Evolutionary conservation across 1,140 invertebrate genomes (phyloP), one percentile per base, ranked within the genome.

Genomic region (Whitmania pigra): DNA sequence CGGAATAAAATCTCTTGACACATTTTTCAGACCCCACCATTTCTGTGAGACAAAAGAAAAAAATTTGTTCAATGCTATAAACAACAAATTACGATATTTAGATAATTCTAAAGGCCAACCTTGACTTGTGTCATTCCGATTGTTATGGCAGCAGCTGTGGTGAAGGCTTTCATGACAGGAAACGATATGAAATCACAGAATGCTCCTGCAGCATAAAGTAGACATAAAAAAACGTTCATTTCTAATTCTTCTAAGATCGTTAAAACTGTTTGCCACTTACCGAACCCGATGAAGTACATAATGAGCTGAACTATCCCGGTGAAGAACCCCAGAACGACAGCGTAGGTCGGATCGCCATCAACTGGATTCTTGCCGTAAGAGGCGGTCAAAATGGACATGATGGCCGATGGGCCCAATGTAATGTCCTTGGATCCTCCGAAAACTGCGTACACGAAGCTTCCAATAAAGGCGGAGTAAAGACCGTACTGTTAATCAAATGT

Each of bases 121-220:
- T 84, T 95, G 0, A 96, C 80, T 82, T 97, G 93, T 0, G 91
- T 90, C 11, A 88, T 86, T 0, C 90, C 89, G 67, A 96, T 94
- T 66, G 93, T 94, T 9, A 96, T 86, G 18, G 93, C 92, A 0
- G 93, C 94, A 0, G 91, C 90, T 9, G 90, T 89, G 17, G 90
- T 93, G 77, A 93, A 93, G 0, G 90, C 90, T 69, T 87, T 88
- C 31, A 92, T 90, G 1, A 93, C 91, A 7, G 93, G 91, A 60
- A 90, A 87, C 0, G 92, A 94, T 78, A 97, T 94, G 80, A 94
- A 96, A 81, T 94, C 92, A 66, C 95, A 89, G 25, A 96, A 84
- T 73, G 95, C 92, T 76, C 93, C 92, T 93, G 83, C n/a, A n/a
- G n/a, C n/a, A 40, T 31, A 1, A 31, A 29, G 7, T 2, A 68